Percentiles rank a stretch among this genome's conserved stretches.
phyloP scores from a whole-genome alignment of 1,140 invertebrate genomes.

The Hylaeus volcanicus region DNA sequence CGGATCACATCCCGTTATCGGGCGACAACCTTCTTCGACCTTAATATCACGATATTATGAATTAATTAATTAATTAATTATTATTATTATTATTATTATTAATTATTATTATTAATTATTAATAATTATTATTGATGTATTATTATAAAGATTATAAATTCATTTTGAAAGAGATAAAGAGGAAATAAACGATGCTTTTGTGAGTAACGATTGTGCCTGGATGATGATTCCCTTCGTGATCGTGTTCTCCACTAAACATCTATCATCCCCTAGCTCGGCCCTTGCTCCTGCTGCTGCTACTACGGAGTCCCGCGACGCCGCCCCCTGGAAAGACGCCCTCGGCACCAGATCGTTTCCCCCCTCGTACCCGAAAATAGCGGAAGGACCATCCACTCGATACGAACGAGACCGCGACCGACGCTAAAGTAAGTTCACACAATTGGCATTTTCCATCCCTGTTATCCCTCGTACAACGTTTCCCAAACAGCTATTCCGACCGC shows the following conservation, averaged over 20 bases:
- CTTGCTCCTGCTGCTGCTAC: slow-evolving; percentile 23
- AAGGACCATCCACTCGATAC: neutral
- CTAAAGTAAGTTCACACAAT: neutral
- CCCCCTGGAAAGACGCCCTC: neutral
- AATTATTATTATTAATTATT: slow-evolving; percentile 74
- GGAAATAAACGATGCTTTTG: slow-evolving; percentile 81
- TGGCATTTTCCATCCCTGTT: neutral
- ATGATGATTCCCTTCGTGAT: slow-evolving; percentile 15
- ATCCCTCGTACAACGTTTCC: no score
- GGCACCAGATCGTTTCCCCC: neutral
- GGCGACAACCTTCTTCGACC: slow-evolving; percentile 69
- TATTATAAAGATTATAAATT: slow-evolving; percentile 80
- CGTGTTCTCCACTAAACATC: slow-evolving; percentile 78
- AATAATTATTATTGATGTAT: slow-evolving; percentile 78
- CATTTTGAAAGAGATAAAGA: slow-evolving; percentile 78
- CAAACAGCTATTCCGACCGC: no score
- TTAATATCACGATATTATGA: slow-evolving; percentile 75
- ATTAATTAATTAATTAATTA: slow-evolving; percentile 73
- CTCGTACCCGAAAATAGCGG: neutral
- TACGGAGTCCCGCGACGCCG: neutral
- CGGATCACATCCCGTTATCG: slow-evolving; percentile 70
- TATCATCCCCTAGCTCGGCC: slow-evolving; percentile 59
- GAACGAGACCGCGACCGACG: neutral
- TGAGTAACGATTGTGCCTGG: slow-evolving; percentile 73
- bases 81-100: slow-evolving; percentile 71